Conservation (phyloP, 2,113 vertebrate genomes). For the Anolis carolinensis region DNA sequence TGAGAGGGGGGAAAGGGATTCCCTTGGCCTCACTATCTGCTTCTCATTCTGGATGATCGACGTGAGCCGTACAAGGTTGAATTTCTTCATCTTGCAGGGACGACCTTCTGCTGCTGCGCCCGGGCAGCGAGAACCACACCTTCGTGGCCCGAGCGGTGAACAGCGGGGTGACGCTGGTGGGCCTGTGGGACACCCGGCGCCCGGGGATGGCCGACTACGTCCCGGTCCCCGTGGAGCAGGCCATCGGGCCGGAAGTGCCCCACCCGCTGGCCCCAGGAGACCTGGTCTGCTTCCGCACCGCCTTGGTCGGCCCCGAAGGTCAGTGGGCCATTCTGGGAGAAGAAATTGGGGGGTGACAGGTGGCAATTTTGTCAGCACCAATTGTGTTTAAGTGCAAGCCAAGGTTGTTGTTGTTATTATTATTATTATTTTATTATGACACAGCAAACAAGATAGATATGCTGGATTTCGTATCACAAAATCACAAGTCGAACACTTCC, state of each 20-base stretch:
- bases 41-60: no score
- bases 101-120: conserved; percentile 71
- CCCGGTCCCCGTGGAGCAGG: conserved; percentile 70
- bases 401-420: no score
- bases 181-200: conserved; percentile 68
- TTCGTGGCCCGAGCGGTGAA: conserved; percentile 73
- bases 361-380: no score
- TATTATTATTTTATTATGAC: no score
- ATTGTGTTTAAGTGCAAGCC: no score
- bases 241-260: conserved; percentile 66
- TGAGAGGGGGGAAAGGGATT: no score
- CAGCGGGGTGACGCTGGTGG: conserved; percentile 70
- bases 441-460: no score
- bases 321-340: neutral
- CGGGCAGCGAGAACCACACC: conserved; percentile 65
- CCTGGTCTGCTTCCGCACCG: conserved; percentile 75
- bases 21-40: no score
- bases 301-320: conserved; percentile 71
- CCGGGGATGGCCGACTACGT: conserved; percentile 74
- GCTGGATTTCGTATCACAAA: no score
- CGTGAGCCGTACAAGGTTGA: neutral
- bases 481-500: no score
- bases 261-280: conserved; percentile 63
- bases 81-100: conserved; percentile 58
- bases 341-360: no score